phyloP scores from a whole-genome alignment of 1,140 invertebrate species.

The Melipona quadrifasciata region DNA sequence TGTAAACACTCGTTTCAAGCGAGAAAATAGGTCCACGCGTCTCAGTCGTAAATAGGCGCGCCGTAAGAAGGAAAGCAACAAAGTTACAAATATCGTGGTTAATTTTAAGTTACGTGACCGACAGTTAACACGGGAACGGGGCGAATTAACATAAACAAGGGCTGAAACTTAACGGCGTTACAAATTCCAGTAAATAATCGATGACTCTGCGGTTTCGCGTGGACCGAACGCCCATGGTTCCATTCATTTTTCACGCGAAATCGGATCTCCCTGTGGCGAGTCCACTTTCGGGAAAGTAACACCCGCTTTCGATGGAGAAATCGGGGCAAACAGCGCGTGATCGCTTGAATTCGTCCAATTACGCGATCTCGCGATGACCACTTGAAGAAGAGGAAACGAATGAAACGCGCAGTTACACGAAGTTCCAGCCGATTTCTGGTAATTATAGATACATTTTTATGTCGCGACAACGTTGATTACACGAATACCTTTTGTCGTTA shows the following conservation, averaged over 20 bases:
- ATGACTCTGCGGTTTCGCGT: conserved; percentile 11
- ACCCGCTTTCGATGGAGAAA: neutral
- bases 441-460: conserved; percentile 37
- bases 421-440: neutral
- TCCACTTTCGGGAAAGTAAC: no score
- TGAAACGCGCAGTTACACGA: neutral
- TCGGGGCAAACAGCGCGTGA: neutral
- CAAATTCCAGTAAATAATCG: conserved; percentile 23
- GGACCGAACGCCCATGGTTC: neutral
- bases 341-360: neutral
- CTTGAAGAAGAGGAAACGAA: neutral
- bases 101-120: conserved; percentile 19
- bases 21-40: neutral
- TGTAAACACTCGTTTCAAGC: neutral
- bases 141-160: conserved; percentile 32
- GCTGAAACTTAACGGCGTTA: conserved; percentile 23
- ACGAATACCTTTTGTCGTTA: conserved; percentile 41
- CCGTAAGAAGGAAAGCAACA: neutral
- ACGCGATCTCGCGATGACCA: neutral
- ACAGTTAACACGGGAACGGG: neutral
- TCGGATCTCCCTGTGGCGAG: neutral
- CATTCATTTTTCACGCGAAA: neutral
- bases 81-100: conserved; percentile 1
- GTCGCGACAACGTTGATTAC: neutral
- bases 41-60: no score